Conservation (phyloP, 1,140 invertebrate species). For the Drosophila carrolli region DNA sequence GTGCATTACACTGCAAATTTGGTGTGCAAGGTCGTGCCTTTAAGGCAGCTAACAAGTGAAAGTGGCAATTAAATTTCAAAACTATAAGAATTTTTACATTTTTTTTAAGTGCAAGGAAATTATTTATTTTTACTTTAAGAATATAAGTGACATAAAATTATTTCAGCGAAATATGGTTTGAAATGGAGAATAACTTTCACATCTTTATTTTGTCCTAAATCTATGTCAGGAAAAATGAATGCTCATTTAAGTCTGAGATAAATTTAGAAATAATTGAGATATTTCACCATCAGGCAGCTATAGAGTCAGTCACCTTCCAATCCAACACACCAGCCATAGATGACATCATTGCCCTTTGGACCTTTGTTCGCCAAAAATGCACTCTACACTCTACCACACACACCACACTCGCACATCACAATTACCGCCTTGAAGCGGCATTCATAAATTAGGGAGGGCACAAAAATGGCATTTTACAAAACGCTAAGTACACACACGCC, state of each 20-base stretch:
- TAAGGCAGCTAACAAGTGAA: not conserved
- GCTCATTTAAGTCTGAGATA: not conserved
- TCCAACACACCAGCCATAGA: constrained; percentile 12
- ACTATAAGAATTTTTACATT: no score
- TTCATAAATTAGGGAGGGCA: constrained; percentile 73
- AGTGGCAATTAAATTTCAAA: not conserved
- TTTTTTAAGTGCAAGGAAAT: no score
- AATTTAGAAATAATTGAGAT: constrained; percentile 2
- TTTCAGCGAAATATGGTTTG: no score
- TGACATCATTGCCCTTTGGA: constrained; percentile 58
- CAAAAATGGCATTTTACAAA: constrained; percentile 71
- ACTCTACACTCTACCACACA: constrained; percentile 40
- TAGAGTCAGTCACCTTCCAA: constrained; percentile 23
- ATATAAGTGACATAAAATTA: no score
- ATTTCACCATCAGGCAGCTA: constrained; percentile 10
- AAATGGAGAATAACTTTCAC: no score
- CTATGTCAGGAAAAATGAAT: not conserved
- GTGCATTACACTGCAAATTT: constrained; percentile 25
- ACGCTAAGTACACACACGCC: constrained; percentile 64
- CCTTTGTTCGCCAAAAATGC: constrained; percentile 56
- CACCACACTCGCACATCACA: constrained; percentile 59
- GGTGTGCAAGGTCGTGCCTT: constrained; percentile 31
- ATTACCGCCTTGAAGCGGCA: constrained; percentile 66
- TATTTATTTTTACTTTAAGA: no score
- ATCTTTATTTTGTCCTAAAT: not conserved